These are phyloP conservation scores for Eumaeus atala DNA, from an alignment of 1,140 invertebrate genomes.

Conservation along the genomic window DNA sequence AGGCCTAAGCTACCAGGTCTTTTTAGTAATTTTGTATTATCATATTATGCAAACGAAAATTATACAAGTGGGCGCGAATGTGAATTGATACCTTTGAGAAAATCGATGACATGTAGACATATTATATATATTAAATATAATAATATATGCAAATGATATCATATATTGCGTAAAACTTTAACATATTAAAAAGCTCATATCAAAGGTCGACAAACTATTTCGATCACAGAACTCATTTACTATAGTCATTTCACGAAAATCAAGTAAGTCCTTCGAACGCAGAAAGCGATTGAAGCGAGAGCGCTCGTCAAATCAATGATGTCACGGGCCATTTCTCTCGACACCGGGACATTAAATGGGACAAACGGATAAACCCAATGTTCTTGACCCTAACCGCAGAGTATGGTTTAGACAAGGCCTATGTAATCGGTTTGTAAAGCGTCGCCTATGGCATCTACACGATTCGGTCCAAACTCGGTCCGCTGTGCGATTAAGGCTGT, in stretches of 20 bases:
- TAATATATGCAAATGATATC: too few species aligned
- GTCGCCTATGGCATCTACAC: not conserved
- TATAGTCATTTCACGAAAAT: too few species aligned
- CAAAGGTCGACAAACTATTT: not conserved
- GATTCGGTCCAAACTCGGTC: slow-evolving; percentile 2
- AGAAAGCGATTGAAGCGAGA: too few species aligned
- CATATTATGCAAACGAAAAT: too few species aligned
- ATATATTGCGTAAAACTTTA: not conserved
- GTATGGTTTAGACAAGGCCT: slow-evolving; percentile 30
- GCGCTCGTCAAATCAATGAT: slow-evolving; percentile 11
- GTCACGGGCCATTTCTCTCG: slow-evolving; percentile 28
- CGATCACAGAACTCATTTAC: not conserved
- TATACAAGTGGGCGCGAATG: too few species aligned
- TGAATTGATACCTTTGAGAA: too few species aligned
- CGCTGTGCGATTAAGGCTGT: slow-evolving; percentile 9
- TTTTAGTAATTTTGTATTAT: too few species aligned
- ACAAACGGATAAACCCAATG: slow-evolving; percentile 30
- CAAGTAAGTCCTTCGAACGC: too few species aligned
- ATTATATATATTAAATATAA: too few species aligned
- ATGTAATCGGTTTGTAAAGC: slow-evolving; percentile 16
- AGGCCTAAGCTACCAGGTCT: too few species aligned
- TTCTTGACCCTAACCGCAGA: slow-evolving; percentile 31
- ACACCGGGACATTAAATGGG: slow-evolving; percentile 29
- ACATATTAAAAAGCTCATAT: not conserved
- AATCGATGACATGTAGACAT: too few species aligned